Percentiles rank a stretch among this genome's conserved stretches.
These are phyloP conservation scores for Archivesica marissinica DNA, from an alignment of 1,140 invertebrate genomes.

Conservation along the genomic window DNA sequence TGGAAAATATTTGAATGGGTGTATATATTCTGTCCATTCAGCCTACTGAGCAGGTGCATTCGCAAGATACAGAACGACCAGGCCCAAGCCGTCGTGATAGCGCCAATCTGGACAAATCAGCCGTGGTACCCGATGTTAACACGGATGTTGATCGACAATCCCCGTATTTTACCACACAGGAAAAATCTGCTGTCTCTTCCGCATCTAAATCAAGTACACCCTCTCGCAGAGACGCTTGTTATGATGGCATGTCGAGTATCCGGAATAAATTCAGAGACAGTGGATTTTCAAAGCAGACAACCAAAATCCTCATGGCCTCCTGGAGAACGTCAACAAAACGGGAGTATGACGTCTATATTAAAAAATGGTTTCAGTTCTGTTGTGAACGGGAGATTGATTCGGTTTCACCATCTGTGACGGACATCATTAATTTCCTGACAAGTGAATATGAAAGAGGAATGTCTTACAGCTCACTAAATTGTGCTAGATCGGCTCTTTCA, in stretches of 20 bases:
- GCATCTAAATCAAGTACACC: conserved; percentile 25
- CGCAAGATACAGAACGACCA: not conserved
- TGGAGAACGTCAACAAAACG: conserved; percentile 52
- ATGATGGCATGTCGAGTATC: conserved; percentile 62
- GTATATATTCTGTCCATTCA: conserved; percentile 64
- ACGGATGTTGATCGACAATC: conserved; percentile 37
- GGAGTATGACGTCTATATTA: conserved; percentile 55
- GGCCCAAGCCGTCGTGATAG: not conserved
- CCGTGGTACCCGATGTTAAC: not conserved
- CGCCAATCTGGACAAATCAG: conserved; percentile 33
- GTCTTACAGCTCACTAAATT: conserved; percentile 55
- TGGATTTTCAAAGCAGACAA: conserved; percentile 39
- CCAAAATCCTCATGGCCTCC: conserved; percentile 47
- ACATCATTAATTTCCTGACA: conserved; percentile 57
- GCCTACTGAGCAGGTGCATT: not conserved
- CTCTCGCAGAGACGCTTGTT: conserved; percentile 33
- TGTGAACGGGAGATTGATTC: conserved; percentile 41
- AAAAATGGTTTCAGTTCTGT: conserved; percentile 61
- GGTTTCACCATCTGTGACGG: conserved; percentile 26
- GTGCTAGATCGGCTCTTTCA: conserved; percentile 55
- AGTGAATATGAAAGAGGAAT: conserved; percentile 42
- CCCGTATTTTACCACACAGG: conserved; percentile 3
- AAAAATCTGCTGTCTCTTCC: conserved; percentile 32
- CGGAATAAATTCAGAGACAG: conserved; percentile 33
- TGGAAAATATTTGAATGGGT: conserved; percentile 47